phyloP scores from a whole-genome alignment of 35 echinoderm and acorn worm species.

The Heliocidaris tuberculata region DNA sequence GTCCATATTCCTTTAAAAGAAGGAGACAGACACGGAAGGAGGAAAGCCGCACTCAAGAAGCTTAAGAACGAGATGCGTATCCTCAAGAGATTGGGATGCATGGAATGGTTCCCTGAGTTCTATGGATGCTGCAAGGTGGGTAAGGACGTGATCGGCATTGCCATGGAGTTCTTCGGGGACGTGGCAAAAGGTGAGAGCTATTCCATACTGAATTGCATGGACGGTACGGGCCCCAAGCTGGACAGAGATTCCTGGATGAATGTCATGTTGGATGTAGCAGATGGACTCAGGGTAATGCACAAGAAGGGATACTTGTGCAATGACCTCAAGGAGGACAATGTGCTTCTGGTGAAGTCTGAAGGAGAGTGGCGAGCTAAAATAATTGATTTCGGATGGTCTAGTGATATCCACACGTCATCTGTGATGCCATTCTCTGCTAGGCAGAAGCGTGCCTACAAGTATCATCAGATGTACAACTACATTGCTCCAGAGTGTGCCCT shows the following conservation, averaged over 20 bases:
- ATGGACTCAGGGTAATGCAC: constrained; percentile 21
- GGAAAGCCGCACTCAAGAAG: neutral
- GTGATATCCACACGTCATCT: neutral
- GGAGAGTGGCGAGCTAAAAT: constrained; percentile 28
- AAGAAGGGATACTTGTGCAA: constrained; percentile 5
- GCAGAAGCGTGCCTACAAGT: neutral
- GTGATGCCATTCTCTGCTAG: neutral
- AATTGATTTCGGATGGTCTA: constrained; percentile 40
- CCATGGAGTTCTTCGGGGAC: constrained; percentile 37
- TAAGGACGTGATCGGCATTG: neutral
- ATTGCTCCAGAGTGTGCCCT: constrained; percentile 34
- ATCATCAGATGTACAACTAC: neutral
- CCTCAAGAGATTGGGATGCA: neutral
- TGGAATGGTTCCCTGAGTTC: constrained; percentile 34
- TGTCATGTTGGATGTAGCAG: constrained; percentile 11
- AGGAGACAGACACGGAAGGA: neutral
- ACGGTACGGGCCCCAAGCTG: neutral
- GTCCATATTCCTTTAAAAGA: neutral
- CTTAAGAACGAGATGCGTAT: neutral
- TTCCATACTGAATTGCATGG: constrained; percentile 5
- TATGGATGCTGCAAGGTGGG: neutral
- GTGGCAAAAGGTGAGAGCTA: neutral
- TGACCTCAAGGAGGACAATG: constrained; percentile 46
- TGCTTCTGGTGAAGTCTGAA: constrained; percentile 13
- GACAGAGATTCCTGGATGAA: constrained; percentile 13